Percentiles rank a stretch among this genome's conserved stretches.
Evolutionary conservation across 2,797 vertebrate species (phyloP).

Genomic region (Parambassis ranga): DNA sequence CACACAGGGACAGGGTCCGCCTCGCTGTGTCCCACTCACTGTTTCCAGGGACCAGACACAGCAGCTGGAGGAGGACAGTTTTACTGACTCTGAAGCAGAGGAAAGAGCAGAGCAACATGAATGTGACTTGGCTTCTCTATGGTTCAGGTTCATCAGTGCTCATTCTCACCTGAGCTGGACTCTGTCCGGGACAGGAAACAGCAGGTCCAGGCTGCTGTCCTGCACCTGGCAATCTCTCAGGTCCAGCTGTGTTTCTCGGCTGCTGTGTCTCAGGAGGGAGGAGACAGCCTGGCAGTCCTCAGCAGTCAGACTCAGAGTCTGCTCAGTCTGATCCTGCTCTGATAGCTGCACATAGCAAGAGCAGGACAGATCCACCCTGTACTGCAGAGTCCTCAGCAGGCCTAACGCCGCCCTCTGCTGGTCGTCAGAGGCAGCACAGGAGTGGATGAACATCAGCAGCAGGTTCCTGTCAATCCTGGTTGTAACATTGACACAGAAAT

Average conservation of each 20-base stretch:
- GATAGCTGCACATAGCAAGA: slow-evolving; percentile 28
- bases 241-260: slow-evolving; percentile 17
- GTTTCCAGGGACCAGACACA: slow-evolving; percentile 26
- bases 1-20: slow-evolving; percentile 28
- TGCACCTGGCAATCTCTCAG: slow-evolving; percentile 58
- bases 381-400: slow-evolving; percentile 47
- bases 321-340: background rate
- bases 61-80: slow-evolving; percentile 42
- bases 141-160: background rate
- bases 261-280: slow-evolving; percentile 25
- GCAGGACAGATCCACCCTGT: slow-evolving; percentile 35
- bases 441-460: slow-evolving; percentile 54
- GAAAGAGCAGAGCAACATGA: background rate
- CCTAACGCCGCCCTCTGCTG: slow-evolving; percentile 36
- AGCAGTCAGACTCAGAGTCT: slow-evolving; percentile 32
- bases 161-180: slow-evolving; percentile 33
- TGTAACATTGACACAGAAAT: background rate
- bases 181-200: slow-evolving; percentile 39
- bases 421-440: slow-evolving; percentile 32
- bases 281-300: slow-evolving; percentile 24
- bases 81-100: slow-evolving; percentile 42
- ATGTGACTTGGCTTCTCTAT: background rate
- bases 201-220: slow-evolving; percentile 41
- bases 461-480: slow-evolving; percentile 49
- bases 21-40: slow-evolving; percentile 6